These are phyloP conservation scores for Psettodes erumei DNA, from an alignment of 2,113 vertebrate genomes.

Conservation along the genomic window DNA sequence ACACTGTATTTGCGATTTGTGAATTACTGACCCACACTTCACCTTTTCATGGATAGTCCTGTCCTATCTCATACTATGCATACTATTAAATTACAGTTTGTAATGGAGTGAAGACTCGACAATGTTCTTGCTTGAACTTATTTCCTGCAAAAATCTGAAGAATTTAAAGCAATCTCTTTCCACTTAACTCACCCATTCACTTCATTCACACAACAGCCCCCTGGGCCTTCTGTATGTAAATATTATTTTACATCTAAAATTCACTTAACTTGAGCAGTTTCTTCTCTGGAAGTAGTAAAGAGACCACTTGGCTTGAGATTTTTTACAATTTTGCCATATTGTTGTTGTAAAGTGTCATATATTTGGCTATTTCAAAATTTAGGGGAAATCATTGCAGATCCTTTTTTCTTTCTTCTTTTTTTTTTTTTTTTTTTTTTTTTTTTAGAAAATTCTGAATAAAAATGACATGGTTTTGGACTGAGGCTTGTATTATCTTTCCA, in stretches of 20 bases:
- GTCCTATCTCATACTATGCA: no score
- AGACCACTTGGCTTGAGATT: no score
- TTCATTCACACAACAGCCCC: not conserved
- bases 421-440: no score
- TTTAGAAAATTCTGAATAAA: not conserved
- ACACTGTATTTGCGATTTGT: not conserved
- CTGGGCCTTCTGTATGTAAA: not conserved
- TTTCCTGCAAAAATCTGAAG: no score
- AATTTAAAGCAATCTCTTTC: no score
- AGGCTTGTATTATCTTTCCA: not conserved
- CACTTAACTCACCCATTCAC: no score
- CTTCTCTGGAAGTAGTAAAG: not conserved
- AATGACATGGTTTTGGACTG: not conserved
- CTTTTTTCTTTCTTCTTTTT: no score
- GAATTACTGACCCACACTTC: not conserved
- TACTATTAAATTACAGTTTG: not conserved
- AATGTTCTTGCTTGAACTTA: no score
- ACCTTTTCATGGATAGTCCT: not conserved
- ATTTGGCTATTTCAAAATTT: no score
- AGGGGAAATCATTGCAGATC: no score
- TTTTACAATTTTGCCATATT: not conserved
- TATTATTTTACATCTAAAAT: not conserved
- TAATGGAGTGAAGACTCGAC: not conserved
- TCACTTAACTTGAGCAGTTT: not conserved
- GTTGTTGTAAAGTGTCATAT: not conserved